Evolutionary conservation across 2,888 invertebrate species (phyloP), one percentile per base, ranked within the genome.

Genomic region (Ceratothoa steindachneri): DNA sequence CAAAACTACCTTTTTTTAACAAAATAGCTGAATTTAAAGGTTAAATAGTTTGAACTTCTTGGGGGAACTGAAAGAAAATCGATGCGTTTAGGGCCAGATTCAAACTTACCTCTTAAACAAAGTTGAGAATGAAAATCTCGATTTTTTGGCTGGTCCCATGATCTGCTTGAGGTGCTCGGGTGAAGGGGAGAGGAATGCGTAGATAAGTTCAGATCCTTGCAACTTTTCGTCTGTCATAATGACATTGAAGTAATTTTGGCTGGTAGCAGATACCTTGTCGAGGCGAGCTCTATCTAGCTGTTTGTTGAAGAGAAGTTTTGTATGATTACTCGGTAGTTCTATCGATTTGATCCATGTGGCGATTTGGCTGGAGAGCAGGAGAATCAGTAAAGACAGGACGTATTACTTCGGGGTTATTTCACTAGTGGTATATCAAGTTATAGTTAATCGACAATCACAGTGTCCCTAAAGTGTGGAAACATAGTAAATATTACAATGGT

Each of bases 101-200:
- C 41, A 41, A 72, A n/a, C n/a, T n/a, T 81, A 92, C 89, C 91
- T 91, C 87, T 93, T 93, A 82, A 95, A 93, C 75, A 95, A 86
- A 0, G 92, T 93, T 3, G 92, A 90, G 80, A 95, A 88, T 1
- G 93, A 94, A 85, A 95, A 94, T 82, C 92, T 90, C 9, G 91
- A 90, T 84, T 93, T 94, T 85, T 93, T 93, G 77, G 91, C 31
- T 72, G 76, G 51, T 64, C 74, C 31, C 66, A 71, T 52, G 65
- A 70, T 64, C 65, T 75, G 74, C 65, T 76, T 89, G 80, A 95
- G 87, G 85, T 93, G 93, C 83, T 94, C 93, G 0, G 94, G 93
- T 84, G 93, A 93, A 2, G 94, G 94, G 84, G 93, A 93, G n/a
- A 95, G 87, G 85, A 95, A 95, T 77, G 92, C 90, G 83, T 94